phyloP scores from a whole-genome alignment of 2,797 vertebrate species.

The Leuciscus waleckii region DNA sequence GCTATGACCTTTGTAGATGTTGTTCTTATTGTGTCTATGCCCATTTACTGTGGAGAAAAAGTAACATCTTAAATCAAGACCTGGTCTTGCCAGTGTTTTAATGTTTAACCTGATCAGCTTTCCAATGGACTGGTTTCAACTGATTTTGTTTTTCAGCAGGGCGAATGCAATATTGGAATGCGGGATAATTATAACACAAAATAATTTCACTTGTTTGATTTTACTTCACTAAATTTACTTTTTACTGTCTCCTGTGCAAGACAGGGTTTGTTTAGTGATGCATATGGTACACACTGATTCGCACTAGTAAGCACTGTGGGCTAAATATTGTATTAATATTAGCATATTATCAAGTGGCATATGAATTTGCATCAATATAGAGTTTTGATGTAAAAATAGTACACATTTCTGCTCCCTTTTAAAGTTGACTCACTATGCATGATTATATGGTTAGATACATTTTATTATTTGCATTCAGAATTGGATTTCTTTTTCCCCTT shows the following conservation, averaged over 20 bases:
- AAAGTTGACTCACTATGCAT: background rate
- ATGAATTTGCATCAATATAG: background rate
- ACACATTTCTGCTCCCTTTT: background rate
- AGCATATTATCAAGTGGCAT: background rate
- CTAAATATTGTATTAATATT: background rate
- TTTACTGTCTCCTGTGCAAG: background rate
- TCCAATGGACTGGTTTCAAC: background rate
- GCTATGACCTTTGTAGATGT: slow-evolving; percentile 2
- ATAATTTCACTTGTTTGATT: background rate
- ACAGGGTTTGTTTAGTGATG: background rate
- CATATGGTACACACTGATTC: background rate
- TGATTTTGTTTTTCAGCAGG: background rate
- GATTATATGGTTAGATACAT: background rate
- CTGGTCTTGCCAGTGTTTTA: background rate
- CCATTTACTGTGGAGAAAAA: slow-evolving; percentile 4
- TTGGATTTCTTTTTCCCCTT: background rate
- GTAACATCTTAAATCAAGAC: slow-evolving; percentile 1
- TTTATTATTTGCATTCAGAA: slow-evolving; percentile 17
- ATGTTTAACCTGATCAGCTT: too few relatives aligned
- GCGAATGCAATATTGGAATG: background rate
- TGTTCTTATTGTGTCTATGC: background rate
- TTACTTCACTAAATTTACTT: background rate
- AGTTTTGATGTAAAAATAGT: background rate
- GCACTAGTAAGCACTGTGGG: background rate
- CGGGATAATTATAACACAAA: background rate